A percentile compares a stretch with the other conserved stretches of the same genome.
Conservation (phyloP, 2,797 vertebrate genomes). For the Falco naumanni region DNA sequence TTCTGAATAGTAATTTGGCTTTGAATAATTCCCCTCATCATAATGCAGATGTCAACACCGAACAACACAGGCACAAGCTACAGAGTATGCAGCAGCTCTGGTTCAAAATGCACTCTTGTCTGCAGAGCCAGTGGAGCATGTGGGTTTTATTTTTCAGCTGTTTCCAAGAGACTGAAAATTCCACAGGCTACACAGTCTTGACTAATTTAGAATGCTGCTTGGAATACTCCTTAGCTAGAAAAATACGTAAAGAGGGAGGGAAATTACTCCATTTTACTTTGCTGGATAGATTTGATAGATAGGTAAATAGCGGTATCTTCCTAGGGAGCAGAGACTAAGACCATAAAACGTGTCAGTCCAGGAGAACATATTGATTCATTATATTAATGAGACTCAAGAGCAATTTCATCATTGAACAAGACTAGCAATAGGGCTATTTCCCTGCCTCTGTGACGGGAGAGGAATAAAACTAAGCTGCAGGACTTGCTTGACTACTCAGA, state of each 20-base stretch:
- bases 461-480: neutral
- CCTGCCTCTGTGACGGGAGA: neutral
- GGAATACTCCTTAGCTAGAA: conserved; percentile 1
- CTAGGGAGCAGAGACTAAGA: neutral
- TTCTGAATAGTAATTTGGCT: conserved; percentile 54
- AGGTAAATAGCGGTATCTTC: neutral
- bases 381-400: neutral
- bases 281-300: neutral
- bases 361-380: neutral
- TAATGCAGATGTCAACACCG: conserved; percentile 54
- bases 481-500: neutral
- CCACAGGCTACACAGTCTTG: conserved; percentile 4
- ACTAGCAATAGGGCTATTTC: neutral
- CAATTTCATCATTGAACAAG: neutral
- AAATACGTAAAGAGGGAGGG: neutral
- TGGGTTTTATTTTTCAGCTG: conserved; percentile 43
- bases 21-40: conserved; percentile 54
- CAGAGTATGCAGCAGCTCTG: neutral
- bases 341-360: neutral
- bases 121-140: conserved; percentile 13
- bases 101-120: conserved; percentile 28
- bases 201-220: conserved; percentile 38
- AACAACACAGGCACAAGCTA: neutral
- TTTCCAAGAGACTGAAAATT: conserved; percentile 57
- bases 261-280: neutral